Conservation (phyloP, 1,140 invertebrate genomes). For the Macrocentrus cingulum region DNA sequence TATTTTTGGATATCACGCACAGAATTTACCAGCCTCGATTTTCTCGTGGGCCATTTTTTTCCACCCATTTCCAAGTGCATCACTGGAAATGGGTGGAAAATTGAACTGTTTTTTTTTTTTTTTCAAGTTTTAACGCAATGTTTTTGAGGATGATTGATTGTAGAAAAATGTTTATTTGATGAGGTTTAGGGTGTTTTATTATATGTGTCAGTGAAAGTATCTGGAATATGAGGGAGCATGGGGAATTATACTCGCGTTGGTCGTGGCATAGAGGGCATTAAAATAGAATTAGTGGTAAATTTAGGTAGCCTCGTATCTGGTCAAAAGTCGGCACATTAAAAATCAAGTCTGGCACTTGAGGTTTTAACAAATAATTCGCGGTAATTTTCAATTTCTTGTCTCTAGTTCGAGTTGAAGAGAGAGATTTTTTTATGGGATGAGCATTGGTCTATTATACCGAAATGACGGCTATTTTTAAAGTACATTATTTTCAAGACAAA, state of each 20-base stretch:
- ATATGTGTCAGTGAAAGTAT: conserved; percentile 47
- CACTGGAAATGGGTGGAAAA: no score
- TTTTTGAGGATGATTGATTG: no score
- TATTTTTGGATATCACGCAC: conserved; percentile 25
- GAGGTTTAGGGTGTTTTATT: no score
- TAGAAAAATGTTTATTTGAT: no score
- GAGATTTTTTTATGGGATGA: no score
- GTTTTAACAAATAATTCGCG: no score
- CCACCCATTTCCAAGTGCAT: neutral
- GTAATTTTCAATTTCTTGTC: no score
- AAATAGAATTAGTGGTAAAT: conserved; percentile 55
- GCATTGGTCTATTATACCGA: no score
- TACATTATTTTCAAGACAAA: neutral
- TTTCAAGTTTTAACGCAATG: no score
- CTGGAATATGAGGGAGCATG: conserved; percentile 31
- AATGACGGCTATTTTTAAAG: conserved; percentile 24
- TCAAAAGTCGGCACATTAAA: conserved; percentile 39
- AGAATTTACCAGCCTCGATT: conserved; percentile 8
- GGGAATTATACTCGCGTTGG: conserved; percentile 28
- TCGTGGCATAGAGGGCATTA: conserved; percentile 27
- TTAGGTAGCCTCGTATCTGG: conserved; percentile 55
- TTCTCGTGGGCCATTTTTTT: neutral
- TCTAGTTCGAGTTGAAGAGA: neutral
- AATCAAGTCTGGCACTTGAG: neutral
- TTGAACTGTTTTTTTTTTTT: no score